phyloP scores from a whole-genome alignment of 2,888 invertebrate genomes.

The Myopa testacea region DNA sequence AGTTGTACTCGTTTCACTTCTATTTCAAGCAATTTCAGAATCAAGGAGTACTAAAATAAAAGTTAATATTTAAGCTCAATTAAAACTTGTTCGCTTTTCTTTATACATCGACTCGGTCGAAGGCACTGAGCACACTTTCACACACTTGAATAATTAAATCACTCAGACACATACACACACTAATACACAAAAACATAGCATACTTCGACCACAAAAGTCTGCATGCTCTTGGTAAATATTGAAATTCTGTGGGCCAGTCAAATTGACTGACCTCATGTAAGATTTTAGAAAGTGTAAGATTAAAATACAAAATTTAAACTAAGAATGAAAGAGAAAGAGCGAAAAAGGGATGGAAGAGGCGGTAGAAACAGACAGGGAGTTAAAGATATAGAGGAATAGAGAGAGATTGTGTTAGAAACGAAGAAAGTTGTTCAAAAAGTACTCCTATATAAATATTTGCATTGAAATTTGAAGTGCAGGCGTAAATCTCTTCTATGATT shows the following conservation, averaged over 20 bases:
- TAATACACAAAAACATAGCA: background rate
- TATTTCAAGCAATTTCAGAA: too few relatives aligned
- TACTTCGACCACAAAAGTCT: background rate
- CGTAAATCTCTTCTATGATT: too few relatives aligned
- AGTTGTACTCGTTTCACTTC: too few relatives aligned
- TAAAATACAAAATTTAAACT: background rate
- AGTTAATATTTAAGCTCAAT: constrained; percentile 5
- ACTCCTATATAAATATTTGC: background rate
- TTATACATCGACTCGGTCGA: background rate
- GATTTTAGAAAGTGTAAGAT: constrained; percentile 5
- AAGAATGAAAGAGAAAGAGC: constrained; percentile 25
- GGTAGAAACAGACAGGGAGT: background rate
- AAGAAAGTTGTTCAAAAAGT: background rate
- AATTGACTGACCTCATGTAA: background rate
- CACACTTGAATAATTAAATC: background rate
- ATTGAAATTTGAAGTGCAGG: background rate
- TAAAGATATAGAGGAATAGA: background rate
- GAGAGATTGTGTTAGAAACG: background rate
- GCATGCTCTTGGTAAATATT: constrained; percentile 11
- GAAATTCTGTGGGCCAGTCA: background rate
- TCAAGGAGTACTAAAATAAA: background rate
- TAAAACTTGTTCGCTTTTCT: background rate
- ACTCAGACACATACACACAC: constrained; percentile 3
- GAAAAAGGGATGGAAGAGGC: constrained; percentile 25
- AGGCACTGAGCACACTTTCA: background rate